Conservation (phyloP, 2,113 vertebrate species). For the Sclerurus mexicanus region DNA sequence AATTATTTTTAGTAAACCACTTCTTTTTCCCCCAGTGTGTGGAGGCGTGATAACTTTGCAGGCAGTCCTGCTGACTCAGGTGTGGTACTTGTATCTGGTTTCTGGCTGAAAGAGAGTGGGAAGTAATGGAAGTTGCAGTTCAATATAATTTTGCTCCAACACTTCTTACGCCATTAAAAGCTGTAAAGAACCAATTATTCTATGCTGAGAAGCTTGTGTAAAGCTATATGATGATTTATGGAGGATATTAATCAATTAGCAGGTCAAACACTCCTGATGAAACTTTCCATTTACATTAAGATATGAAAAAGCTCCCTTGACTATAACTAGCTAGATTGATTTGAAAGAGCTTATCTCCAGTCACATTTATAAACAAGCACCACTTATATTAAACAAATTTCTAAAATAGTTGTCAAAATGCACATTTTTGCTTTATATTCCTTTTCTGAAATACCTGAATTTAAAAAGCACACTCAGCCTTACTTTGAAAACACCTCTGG, state of each 20-base stretch:
- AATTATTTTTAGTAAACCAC: not conserved
- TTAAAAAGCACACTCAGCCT: not conserved
- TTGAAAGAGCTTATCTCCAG: not conserved
- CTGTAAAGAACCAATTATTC: not conserved
- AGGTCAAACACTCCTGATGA: not conserved
- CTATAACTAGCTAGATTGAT: not conserved
- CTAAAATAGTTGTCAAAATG: not conserved
- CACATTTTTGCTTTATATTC: not conserved
- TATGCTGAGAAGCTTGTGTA: not conserved
- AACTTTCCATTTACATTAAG: not conserved
- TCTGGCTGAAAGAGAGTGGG: not conserved
- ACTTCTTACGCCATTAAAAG: not conserved
- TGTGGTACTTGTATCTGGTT: not conserved
- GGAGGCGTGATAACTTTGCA: not conserved
- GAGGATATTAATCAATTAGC: not conserved
- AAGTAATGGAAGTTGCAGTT: not conserved
- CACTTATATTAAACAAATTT: not conserved
- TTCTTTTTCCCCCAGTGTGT: rapidly evolving
- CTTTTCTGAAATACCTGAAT: not conserved
- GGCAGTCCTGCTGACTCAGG: not conserved
- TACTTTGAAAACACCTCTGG: not conserved
- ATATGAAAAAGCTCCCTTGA: not conserved
- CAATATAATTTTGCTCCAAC: not conserved
- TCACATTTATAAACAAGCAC: not conserved
- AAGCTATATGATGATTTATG: not conserved